Conservation (phyloP, 2,797 vertebrate genomes). For the Triplophysa bombifrons region DNA sequence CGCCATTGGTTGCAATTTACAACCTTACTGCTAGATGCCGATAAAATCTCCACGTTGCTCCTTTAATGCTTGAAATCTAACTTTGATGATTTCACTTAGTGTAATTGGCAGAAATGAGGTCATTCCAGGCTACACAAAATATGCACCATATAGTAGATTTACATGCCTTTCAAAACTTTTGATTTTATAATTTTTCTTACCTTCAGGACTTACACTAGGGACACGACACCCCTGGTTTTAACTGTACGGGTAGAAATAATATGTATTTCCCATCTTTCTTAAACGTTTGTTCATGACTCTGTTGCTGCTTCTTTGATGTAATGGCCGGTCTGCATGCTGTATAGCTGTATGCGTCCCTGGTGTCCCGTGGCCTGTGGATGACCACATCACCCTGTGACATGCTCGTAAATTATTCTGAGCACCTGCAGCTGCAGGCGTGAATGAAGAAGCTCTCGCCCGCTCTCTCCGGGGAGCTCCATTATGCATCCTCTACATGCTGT, state of each 20-base stretch:
- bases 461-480: slow-evolving; percentile 42
- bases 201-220: too few relatives aligned
- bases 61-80: too few relatives aligned
- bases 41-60: too few relatives aligned
- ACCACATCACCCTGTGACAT: slow-evolving; percentile 57
- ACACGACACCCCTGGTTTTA: too few relatives aligned
- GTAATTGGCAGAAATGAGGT: neutral
- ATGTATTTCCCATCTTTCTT: neutral
- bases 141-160: neutral
- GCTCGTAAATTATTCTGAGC: slow-evolving; percentile 61
- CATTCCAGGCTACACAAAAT: neutral
- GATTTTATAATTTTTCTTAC: too few relatives aligned
- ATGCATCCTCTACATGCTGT: slow-evolving; percentile 37
- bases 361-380: slow-evolving; percentile 54
- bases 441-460: slow-evolving; percentile 29
- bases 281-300: slow-evolving; percentile 35
- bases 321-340: slow-evolving; percentile 23
- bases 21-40: too few relatives aligned
- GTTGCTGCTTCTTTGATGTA: slow-evolving; percentile 34
- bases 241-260: too few relatives aligned
- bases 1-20: too few relatives aligned
- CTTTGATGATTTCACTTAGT: too few relatives aligned
- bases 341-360: slow-evolving; percentile 27
- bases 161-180: neutral
- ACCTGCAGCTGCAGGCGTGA: slow-evolving; percentile 53